Conservation (phyloP, 2,113 vertebrate genomes). For the Nothobranchius furzeri region DNA sequence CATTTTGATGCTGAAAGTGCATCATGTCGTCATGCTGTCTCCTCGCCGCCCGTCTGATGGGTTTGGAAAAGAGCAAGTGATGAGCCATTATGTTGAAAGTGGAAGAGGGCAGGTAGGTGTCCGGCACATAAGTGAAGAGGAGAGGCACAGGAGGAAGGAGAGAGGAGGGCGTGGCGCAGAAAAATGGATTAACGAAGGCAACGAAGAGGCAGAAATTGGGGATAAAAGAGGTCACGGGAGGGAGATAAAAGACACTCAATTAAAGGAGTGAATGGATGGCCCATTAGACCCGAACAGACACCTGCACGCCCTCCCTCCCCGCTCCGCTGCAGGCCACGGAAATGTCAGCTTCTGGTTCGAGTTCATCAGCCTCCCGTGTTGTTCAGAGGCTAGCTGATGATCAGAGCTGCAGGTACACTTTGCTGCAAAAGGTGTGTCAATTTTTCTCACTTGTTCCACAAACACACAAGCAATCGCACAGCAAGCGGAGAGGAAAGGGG, state of each 20-base stretch:
- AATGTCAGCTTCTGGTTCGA: slow-evolving; percentile 60
- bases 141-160: not conserved
- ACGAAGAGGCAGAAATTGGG: slow-evolving; percentile 49
- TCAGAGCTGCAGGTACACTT: slow-evolving; percentile 58
- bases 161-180: slow-evolving; percentile 9
- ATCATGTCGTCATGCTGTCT: slow-evolving; percentile 17
- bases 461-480: slow-evolving; percentile 40
- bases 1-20: slow-evolving; percentile 31
- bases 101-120: slow-evolving; percentile 12
- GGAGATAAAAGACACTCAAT: slow-evolving; percentile 74
- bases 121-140: slow-evolving; percentile 5
- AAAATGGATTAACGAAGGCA: slow-evolving; percentile 44
- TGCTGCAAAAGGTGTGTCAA: slow-evolving; percentile 56
- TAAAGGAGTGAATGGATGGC: slow-evolving; percentile 70
- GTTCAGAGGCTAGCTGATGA: slow-evolving; percentile 54
- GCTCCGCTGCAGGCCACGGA: slow-evolving; percentile 52
- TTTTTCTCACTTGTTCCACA: slow-evolving; percentile 36
- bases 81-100: slow-evolving; percentile 30
- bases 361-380: slow-evolving; percentile 67
- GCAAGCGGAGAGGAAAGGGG: slow-evolving; percentile 5
- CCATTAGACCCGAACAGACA: slow-evolving; percentile 71
- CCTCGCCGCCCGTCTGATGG: slow-evolving; percentile 25
- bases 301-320: slow-evolving; percentile 40
- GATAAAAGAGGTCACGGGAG: slow-evolving; percentile 72
- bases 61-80: slow-evolving; percentile 52